A percentile compares a stretch with the other conserved stretches of the same genome.
phyloP scores from a whole-genome alignment of 2,797 vertebrate species.

The Hirundo rustica region DNA sequence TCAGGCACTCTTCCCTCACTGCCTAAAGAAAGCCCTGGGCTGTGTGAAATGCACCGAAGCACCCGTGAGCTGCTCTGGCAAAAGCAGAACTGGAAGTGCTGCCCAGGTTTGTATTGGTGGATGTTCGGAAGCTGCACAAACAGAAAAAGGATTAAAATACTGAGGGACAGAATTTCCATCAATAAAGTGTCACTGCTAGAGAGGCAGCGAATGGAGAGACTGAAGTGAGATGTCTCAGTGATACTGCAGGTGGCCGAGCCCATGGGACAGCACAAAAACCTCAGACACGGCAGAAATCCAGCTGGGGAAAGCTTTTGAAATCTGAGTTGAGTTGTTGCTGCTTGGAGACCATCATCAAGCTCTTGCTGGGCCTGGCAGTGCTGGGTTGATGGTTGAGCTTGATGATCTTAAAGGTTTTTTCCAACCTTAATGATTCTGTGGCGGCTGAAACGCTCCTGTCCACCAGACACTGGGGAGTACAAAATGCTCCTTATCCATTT shows the following conservation, averaged over 20 bases:
- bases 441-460: not conserved
- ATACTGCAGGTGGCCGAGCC: not conserved
- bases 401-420: not conserved
- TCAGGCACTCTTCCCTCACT: not conserved
- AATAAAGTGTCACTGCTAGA: not conserved
- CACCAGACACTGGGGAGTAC: not conserved
- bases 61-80: not conserved
- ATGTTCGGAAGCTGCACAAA: not conserved
- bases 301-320: not conserved
- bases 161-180: fast-evolving
- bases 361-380: not conserved
- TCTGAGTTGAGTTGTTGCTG: not conserved
- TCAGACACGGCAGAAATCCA: not conserved
- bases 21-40: not conserved
- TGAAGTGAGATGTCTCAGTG: not conserved
- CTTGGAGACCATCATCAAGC: not conserved
- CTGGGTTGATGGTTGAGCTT: not conserved
- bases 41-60: not conserved
- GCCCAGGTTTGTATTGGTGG: not conserved
- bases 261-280: not conserved
- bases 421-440: not conserved
- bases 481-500: not conserved
- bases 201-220: not conserved
- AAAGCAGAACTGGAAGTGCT: not conserved
- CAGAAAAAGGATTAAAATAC: not conserved